Evolutionary conservation across 2,113 vertebrate species (phyloP).

Genomic region (Gila orcuttii): DNA sequence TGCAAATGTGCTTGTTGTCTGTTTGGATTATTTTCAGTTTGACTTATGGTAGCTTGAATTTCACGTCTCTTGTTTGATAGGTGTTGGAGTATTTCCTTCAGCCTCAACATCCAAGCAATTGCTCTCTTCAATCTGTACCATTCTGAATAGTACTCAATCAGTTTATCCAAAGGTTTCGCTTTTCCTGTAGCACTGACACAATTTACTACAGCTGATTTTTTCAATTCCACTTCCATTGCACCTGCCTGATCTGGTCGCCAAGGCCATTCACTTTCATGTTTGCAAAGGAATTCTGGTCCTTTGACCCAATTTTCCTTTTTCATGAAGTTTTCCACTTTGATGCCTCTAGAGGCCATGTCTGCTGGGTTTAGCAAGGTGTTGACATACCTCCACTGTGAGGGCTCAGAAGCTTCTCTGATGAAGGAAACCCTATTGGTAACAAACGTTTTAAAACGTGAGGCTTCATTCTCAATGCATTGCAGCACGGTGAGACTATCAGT

Average conservation of each 20-base stretch:
- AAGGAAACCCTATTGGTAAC: background rate
- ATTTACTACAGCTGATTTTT: background rate
- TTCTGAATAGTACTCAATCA: background rate
- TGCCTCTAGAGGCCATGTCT: too few species aligned
- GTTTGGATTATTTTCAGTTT: too few species aligned
- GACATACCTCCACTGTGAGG: too few species aligned
- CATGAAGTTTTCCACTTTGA: background rate
- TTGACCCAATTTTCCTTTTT: background rate
- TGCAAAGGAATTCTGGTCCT: conserved; percentile 1
- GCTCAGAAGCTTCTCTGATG: background rate
- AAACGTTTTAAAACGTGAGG: background rate
- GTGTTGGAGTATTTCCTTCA: too few species aligned
- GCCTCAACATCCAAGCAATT: too few species aligned
- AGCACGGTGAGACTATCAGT: background rate
- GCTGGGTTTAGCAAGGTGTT: too few species aligned
- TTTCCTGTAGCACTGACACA: background rate
- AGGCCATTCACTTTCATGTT: background rate
- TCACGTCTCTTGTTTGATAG: too few species aligned
- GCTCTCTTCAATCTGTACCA: too few species aligned
- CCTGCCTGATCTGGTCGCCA: background rate
- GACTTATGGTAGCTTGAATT: too few species aligned
- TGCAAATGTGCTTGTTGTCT: too few species aligned
- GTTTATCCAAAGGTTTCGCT: background rate
- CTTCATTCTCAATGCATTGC: background rate
- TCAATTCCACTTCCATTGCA: background rate